Base-by-base conservation (phyloP, 2,797 vertebrate genomes). In the Emydoidea blandingii region DNA sequence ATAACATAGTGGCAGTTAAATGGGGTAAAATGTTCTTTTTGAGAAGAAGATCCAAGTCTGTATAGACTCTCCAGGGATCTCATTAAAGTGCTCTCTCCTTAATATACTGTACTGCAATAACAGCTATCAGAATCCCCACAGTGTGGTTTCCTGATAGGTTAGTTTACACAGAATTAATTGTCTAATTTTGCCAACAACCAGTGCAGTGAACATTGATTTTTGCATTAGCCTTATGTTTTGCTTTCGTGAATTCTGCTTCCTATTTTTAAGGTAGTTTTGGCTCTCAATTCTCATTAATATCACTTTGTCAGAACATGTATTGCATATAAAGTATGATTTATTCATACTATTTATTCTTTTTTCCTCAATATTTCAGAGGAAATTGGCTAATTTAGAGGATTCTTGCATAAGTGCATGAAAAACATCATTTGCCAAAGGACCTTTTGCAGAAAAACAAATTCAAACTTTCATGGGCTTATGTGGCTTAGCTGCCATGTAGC, bases 91-190 rank as follows among this genome's bases (percentile, higher is more conserved):
- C 94, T 96, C 57, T 86, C 91, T 94, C 80, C 95, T 93, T 97
- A 96, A 98, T 96, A 91, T 74, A 86, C 83, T 44, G 80, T 92
- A 54, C 78, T 79, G 96, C 94, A 97, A 74, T 94, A 95, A 88
- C 96, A 93, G 93, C 96, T 90, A 94, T 93, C 97, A 85, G 93
- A 97, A 96, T 90, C 94, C 96, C 97, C 94, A 92, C 97, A 89
- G 93, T 95, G 95, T 83, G 83, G 54, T 83, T 96, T 93, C 91
- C 97, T 97, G 95, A 97, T 96, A 98, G 96, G 96, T 97, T 96
- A 91, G 97, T 98, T 98, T 98, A 97, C 97, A 94, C 94, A 97
- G 98, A 97, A 98, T 98, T 98, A 98, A 98, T 98, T 98, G 97
- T 97, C 95, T 97, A 90, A 98, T 98, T 98, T 97, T 94, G 92